Base-by-base conservation (phyloP, 2,888 invertebrate genomes). In the Limnephilus rhombicus region DNA sequence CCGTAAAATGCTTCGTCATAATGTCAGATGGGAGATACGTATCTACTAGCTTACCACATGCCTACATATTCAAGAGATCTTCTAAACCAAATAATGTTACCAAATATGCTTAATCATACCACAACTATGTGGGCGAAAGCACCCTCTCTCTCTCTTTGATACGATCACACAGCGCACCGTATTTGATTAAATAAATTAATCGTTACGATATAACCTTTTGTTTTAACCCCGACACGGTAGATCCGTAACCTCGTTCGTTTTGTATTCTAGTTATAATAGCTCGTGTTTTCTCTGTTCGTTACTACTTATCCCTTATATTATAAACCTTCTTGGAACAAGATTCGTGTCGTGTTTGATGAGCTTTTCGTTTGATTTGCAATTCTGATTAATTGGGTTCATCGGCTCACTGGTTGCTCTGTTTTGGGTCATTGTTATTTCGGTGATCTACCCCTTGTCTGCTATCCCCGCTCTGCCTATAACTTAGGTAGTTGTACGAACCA, bases 21-120 rank as follows among this genome's bases (percentile, higher is more conserved):
- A 87, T 87, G 87, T 87, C 87, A 87, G 87, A 87, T 87, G 53
- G 29, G 12, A 34, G 87, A 49, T 87, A n/a, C 4, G 49, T 53
- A 87, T 53, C 29, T 45, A n/a, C 68, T n/a, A 68, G n/a, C 24
- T 68, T 68, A 68, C 68, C n/a, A n/a, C 82, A 13, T 34, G 34
- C 82, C 31, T 18, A 82, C 31, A 4, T 34, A 41, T 29, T 87
- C 53, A n/a, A 53, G 29, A 87, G 87, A 87, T 87, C 53, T 37
- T 41, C 34, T n/a, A 34, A 4, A 41, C 85, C 53, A 31, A 87
- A 34, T 49, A 31, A 31, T 88, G 29, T 86, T 49, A 45, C 45
- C 41, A 18, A 88, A 88, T 53, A 88, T 88, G 88, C 88, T 88
- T 53, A 37, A n/a, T 88, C 88, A 88, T 68, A 29, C 88, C 37